These are phyloP conservation scores for Euspilapteryx auroguttella DNA, from an alignment of 2,888 invertebrate species.

Conservation along the genomic window DNA sequence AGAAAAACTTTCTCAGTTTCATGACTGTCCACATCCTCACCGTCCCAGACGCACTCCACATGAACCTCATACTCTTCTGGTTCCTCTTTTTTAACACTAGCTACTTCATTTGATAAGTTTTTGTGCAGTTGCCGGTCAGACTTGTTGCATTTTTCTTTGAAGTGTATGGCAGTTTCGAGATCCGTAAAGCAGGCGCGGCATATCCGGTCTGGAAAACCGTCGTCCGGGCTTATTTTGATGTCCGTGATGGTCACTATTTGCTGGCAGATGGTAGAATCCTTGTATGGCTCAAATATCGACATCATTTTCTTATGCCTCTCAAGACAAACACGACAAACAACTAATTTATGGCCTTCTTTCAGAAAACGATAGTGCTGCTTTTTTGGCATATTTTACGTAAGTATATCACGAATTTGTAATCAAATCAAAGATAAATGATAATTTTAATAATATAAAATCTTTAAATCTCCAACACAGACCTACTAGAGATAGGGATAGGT, in stretches of 20 bases:
- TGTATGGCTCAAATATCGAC: slow-evolving; percentile 28
- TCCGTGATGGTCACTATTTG: slow-evolving; percentile 27
- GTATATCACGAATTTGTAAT: too few species aligned
- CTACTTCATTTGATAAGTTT: slow-evolving; percentile 6
- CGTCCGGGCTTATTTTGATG: slow-evolving; percentile 22
- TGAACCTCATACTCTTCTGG: slow-evolving; percentile 5
- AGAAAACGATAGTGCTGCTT: too few species aligned
- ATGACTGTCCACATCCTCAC: slow-evolving; percentile 8
- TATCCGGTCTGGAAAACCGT: slow-evolving; percentile 32
- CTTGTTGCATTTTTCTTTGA: slow-evolving; percentile 30
- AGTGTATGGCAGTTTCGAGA: slow-evolving; percentile 25
- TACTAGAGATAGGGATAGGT: too few species aligned
- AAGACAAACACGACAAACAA: slow-evolving; percentile 35
- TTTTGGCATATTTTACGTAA: too few species aligned
- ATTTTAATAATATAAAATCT: too few species aligned
- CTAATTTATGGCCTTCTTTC: too few species aligned
- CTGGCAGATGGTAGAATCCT: slow-evolving; percentile 20
- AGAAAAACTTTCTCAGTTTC: slow-evolving; percentile 7
- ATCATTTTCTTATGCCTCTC: slow-evolving; percentile 14
- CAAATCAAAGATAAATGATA: too few species aligned
- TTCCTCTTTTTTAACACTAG: slow-evolving; percentile 1
- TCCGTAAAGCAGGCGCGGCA: slow-evolving; percentile 29
- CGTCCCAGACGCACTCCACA: not conserved
- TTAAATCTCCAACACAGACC: too few species aligned
- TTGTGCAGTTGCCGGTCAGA: slow-evolving; percentile 19